Evolutionary conservation across 2,888 invertebrate genomes (phyloP).

Genomic region (Stenurella melanura): DNA sequence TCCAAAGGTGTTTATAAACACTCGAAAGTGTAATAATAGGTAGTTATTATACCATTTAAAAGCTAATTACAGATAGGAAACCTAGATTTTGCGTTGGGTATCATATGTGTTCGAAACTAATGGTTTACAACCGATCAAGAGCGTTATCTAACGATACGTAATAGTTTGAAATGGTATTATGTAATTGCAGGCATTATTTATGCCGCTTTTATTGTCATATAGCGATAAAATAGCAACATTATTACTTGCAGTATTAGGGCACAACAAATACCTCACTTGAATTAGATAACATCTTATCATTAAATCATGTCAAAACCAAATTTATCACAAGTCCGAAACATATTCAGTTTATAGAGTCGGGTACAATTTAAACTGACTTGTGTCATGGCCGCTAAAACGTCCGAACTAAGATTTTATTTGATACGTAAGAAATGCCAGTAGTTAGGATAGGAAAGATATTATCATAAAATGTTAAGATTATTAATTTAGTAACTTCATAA

Average conservation of each 20-base stretch:
- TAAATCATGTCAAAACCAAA: too few relatives aligned
- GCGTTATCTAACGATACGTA: slow-evolving; percentile 9
- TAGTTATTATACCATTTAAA: neutral
- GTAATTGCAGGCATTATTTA: slow-evolving; percentile 12
- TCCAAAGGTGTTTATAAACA: neutral
- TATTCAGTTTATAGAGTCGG: too few relatives aligned
- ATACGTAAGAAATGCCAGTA: too few relatives aligned
- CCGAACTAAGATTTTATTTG: too few relatives aligned
- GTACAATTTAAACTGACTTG: too few relatives aligned
- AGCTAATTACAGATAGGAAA: neutral
- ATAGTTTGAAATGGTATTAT: slow-evolving; percentile 8
- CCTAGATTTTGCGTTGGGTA: neutral
- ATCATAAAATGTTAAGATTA: too few relatives aligned
- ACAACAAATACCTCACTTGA: neutral
- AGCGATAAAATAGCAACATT: slow-evolving; percentile 8
- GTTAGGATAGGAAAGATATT: too few relatives aligned
- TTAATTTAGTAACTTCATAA: too few relatives aligned
- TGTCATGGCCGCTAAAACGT: too few relatives aligned
- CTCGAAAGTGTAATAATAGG: neutral
- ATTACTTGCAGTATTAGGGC: neutral
- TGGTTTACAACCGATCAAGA: neutral
- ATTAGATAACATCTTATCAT: neutral
- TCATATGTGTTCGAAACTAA: neutral
- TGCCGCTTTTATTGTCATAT: neutral
- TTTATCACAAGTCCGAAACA: too few relatives aligned